These are phyloP conservation scores for Hemicordylus capensis DNA, from an alignment of 2,113 vertebrate species.

Conservation along the genomic window DNA sequence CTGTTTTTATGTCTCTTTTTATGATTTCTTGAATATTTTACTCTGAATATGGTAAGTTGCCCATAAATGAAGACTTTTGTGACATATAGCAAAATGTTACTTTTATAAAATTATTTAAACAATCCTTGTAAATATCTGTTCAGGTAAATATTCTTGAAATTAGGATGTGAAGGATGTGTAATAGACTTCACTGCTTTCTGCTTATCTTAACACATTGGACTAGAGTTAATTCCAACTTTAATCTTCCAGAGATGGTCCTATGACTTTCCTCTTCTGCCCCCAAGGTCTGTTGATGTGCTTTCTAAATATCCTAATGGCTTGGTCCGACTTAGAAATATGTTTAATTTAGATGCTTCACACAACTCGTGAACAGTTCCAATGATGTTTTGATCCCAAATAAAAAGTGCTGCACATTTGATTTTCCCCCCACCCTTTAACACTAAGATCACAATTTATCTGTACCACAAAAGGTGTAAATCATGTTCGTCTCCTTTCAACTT, in stretches of 20 bases:
- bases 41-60: slow-evolving; percentile 49
- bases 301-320: slow-evolving; percentile 68
- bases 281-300: slow-evolving; percentile 63
- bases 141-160: slow-evolving; percentile 58
- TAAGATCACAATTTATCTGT: slow-evolving; percentile 42
- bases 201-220: slow-evolving; percentile 49
- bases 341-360: slow-evolving; percentile 65
- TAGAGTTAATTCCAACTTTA: slow-evolving; percentile 55
- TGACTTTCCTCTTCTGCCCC: slow-evolving; percentile 52
- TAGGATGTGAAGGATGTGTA: slow-evolving; percentile 53
- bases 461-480: slow-evolving; percentile 17
- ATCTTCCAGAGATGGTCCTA: slow-evolving; percentile 64
- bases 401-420: slow-evolving; percentile 72
- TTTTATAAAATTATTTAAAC: slow-evolving; percentile 58
- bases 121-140: slow-evolving; percentile 50
- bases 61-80: slow-evolving; percentile 63
- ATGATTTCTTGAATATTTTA: slow-evolving; percentile 62
- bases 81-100: slow-evolving; percentile 63
- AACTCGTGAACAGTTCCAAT: slow-evolving; percentile 68
- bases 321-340: slow-evolving; percentile 64
- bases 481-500: slow-evolving; percentile 47
- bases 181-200: slow-evolving; percentile 57
- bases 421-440: slow-evolving; percentile 41
- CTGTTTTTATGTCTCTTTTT: slow-evolving; percentile 58
- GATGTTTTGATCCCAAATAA: slow-evolving; percentile 68